phyloP scores from a whole-genome alignment of 2,888 invertebrate genomes.

The Dysmachus trigonus region DNA sequence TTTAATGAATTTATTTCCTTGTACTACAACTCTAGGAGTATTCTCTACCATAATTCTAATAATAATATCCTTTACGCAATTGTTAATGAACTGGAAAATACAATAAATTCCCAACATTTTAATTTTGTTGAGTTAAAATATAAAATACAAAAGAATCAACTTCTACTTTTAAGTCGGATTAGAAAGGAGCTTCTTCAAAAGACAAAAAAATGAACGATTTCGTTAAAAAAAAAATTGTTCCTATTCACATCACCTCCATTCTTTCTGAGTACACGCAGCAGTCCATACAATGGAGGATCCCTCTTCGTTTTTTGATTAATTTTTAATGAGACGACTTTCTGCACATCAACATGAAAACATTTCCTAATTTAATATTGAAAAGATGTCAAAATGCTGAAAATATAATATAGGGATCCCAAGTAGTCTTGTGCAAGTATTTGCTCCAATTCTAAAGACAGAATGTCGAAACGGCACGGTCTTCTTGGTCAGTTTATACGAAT shows the following conservation, averaged over 20 bases:
- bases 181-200: not conserved
- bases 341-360: not conserved
- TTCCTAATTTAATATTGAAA: slow-evolving; percentile 10
- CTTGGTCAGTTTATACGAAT: not conserved
- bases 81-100: not conserved
- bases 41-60: not conserved
- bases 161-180: not conserved
- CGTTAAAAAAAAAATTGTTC: not conserved
- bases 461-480: not conserved
- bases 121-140: not conserved
- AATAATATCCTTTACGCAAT: too few species aligned
- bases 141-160: not conserved
- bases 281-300: not conserved
- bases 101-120: not conserved
- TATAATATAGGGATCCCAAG: not conserved
- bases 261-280: not conserved
- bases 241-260: not conserved
- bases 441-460: not conserved
- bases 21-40: not conserved
- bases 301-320: not conserved
- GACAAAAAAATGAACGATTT: not conserved
- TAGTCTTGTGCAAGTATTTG: not conserved
- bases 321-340: not conserved
- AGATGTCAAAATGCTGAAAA: not conserved
- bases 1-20: not conserved